These are phyloP conservation scores for Ophion costatus DNA, from an alignment of 2,888 invertebrate genomes.

Conservation along the genomic window DNA sequence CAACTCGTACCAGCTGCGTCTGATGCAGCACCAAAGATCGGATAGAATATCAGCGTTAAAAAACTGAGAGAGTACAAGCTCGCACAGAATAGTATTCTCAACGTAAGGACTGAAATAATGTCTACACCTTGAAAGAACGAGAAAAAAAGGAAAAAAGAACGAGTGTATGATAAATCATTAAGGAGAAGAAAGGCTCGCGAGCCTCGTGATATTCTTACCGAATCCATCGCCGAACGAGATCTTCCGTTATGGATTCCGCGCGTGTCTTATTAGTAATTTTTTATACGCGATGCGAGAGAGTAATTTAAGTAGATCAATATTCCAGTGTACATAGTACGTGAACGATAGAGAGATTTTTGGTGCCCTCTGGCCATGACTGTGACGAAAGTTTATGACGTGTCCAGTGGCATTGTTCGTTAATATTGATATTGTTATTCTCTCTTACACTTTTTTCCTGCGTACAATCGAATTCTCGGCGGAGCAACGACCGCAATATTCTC, in stretches of 20 bases:
- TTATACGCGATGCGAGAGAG: conserved; percentile 20
- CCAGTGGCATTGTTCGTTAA: conserved; percentile 64
- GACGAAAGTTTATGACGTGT: conserved; percentile 12
- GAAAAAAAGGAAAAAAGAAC: neutral
- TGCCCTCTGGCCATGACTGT: neutral
- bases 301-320: conserved; percentile 13
- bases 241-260: conserved; percentile 28
- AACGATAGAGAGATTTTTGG: conserved; percentile 1
- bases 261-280: conserved; percentile 52
- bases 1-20: conserved; percentile 15
- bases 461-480: conserved; percentile 33
- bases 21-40: conserved; percentile 20
- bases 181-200: neutral
- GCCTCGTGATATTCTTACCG: conserved; percentile 27
- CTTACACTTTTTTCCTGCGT: conserved; percentile 5
- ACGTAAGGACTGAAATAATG: conserved; percentile 11
- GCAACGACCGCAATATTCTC: conserved; percentile 51
- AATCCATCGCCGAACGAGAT: conserved; percentile 26
- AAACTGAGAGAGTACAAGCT: conserved; percentile 44
- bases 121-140: conserved; percentile 17
- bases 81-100: conserved; percentile 21
- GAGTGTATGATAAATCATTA: neutral
- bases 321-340: conserved; percentile 30
- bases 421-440: conserved; percentile 37
- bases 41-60: conserved; percentile 19